A percentile compares a stretch with the other conserved stretches of the same genome.
These are phyloP conservation scores for Noctua janthina DNA, from an alignment of 2,888 invertebrate genomes.

Conservation along the genomic window DNA sequence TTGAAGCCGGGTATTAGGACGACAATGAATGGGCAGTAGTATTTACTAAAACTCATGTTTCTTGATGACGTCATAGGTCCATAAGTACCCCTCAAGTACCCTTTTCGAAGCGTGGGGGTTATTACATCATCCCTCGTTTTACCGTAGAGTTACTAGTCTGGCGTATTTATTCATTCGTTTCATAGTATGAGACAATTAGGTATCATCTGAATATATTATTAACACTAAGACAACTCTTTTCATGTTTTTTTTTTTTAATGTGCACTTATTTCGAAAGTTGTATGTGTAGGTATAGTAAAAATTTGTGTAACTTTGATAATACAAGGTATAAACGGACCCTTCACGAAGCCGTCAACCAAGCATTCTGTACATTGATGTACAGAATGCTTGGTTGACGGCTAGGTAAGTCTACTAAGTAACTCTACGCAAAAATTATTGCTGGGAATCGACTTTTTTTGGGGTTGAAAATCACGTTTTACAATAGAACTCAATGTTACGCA, in stretches of 20 bases:
- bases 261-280: background rate
- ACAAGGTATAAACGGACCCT: no score
- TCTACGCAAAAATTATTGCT: no score
- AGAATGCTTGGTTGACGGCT: no score
- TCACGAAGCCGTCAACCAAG: no score
- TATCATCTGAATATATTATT: background rate
- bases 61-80: slow-evolving; percentile 34
- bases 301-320: background rate
- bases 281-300: background rate
- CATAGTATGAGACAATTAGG: background rate
- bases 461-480: no score
- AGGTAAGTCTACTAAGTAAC: no score
- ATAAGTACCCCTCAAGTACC: slow-evolving; percentile 23
- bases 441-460: no score
- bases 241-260: background rate
- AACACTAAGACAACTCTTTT: background rate
- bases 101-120: slow-evolving; percentile 6
- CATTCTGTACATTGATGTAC: no score
- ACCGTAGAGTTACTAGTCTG: background rate
- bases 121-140: slow-evolving; percentile 37
- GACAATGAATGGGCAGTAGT: background rate
- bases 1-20: no score
- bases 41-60: slow-evolving; percentile 26
- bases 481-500: no score
- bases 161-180: background rate